Evolutionary conservation across 2,797 vertebrate genomes (phyloP), one percentile per base, ranked within the genome.

Genomic region (Picus viridis): DNA sequence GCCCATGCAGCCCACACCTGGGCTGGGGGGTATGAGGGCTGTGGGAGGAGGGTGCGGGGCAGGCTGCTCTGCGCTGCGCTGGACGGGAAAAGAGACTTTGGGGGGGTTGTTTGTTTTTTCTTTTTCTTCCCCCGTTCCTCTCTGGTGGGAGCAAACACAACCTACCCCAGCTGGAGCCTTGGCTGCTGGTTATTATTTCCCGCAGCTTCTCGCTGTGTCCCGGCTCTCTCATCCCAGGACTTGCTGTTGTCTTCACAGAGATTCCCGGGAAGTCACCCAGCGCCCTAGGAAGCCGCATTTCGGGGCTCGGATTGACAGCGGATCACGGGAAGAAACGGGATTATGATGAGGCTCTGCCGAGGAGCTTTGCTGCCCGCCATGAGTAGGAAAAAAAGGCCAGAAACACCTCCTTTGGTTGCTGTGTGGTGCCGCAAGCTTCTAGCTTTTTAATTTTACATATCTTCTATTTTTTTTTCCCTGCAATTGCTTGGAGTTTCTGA

Each of bases 221-320:
- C 61, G 53, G 49, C 36, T 80, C 30, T 81, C 93, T 97, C 67
- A 97, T 24, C 75, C 73, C 84, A 87, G 61, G 81, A 63, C 76
- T 91, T 91, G 87, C 95, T 93, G 53, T 98, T 97, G 73, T 96
- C 95, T 97, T 80, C 92, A 49, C 97, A 97, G 97, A 61, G 93
- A 76, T 89, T 89, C 93, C 92, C 81, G 84, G 79, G 90, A 89
- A 78, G 87, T n/a, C 39, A n/a, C 29, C 67, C 83, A 30, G 93
- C n/a, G 39, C 67, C 71, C 59, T 65, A 79, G 36, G 69, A 77
- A 90, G 36, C 73, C 45, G 19, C 91, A 19, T 39, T 59, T 47
- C 54, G 41, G 29, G 74, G 92, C 67, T 56, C 79, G 76, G 76
- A 92, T 84, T 71, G 90, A 89, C 94, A 43, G 32, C 79, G 82